phyloP scores from a whole-genome alignment of 2,888 invertebrate genomes.

The Arge pagana region DNA sequence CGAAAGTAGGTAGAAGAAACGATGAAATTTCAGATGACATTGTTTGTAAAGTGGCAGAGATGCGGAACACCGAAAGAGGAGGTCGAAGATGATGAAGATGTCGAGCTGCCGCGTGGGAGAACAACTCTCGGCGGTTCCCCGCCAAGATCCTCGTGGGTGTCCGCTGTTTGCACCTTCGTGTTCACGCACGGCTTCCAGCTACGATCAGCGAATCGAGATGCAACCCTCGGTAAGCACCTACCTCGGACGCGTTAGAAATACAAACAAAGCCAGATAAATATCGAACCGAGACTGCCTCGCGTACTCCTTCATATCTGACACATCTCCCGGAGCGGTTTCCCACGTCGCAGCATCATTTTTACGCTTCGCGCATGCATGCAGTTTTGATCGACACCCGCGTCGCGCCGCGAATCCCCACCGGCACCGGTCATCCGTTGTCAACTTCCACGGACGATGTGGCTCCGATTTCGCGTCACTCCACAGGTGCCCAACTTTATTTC shows the following conservation, averaged over 20 bases:
- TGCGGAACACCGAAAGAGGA: conserved; percentile 29
- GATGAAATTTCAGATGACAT: no score
- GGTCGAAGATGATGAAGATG: conserved; percentile 47
- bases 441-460: no score
- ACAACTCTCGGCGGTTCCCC: conserved; percentile 35
- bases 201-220: conserved; percentile 11
- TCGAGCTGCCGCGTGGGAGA: conserved; percentile 51
- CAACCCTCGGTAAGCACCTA: not conserved
- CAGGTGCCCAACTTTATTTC: conserved; percentile 5
- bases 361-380: no score
- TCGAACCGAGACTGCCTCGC: no score
- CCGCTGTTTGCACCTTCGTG: conserved; percentile 45
- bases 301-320: no score
- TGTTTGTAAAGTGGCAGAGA: conserved; percentile 6
- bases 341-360: no score
- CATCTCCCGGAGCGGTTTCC: no score
- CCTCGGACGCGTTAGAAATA: not conserved
- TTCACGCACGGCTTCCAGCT: conserved; percentile 3
- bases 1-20: no score
- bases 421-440: no score
- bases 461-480: not conserved
- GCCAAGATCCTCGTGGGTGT: conserved; percentile 27
- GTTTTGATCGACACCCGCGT: no score
- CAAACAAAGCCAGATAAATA: no score
- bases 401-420: no score